Percentiles rank a stretch among this genome's conserved stretches.
Conservation (phyloP, 2,888 invertebrate species). For the Euphydryas editha region DNA sequence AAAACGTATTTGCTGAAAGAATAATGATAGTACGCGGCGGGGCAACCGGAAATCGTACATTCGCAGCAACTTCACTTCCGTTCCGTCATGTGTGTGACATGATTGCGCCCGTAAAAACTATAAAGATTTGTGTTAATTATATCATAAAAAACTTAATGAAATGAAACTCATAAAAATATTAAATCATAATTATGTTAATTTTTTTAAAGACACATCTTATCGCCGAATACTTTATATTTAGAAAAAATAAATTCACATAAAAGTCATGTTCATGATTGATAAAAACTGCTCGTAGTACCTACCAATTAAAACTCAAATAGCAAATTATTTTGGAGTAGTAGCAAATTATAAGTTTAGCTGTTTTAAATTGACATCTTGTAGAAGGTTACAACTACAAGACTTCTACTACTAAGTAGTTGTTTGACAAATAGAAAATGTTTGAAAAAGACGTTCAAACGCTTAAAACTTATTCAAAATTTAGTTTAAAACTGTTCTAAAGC, state of each 20-base stretch:
- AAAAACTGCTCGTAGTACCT: too few species aligned
- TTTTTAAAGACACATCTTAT: neutral
- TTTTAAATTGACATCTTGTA: too few species aligned
- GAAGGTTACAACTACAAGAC: too few species aligned
- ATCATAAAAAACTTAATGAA: slow-evolving; percentile 34
- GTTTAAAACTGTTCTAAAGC: neutral
- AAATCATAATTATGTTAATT: neutral
- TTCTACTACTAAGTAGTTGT: too few species aligned
- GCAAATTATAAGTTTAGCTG: too few species aligned
- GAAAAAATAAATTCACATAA: too few species aligned
- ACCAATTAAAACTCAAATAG: too few species aligned
- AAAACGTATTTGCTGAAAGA: slow-evolving; percentile 81
- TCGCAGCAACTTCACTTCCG: slow-evolving; percentile 74
- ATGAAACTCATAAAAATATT: slow-evolving; percentile 14
- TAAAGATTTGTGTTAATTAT: slow-evolving; percentile 34
- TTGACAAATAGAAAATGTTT: neutral
- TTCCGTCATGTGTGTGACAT: slow-evolving; percentile 59
- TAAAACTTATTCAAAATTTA: neutral
- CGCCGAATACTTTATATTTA: too few species aligned
- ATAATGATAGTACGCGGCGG: slow-evolving; percentile 73
- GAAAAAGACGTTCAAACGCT: neutral
- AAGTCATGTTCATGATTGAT: too few species aligned
- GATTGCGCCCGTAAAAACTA: slow-evolving; percentile 38
- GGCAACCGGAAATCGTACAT: slow-evolving; percentile 71
- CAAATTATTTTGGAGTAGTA: too few species aligned